These are phyloP conservation scores for sheep (Ovis aries) DNA, from an alignment of 2,113 vertebrate species.

Conservation along the genomic window DNA sequence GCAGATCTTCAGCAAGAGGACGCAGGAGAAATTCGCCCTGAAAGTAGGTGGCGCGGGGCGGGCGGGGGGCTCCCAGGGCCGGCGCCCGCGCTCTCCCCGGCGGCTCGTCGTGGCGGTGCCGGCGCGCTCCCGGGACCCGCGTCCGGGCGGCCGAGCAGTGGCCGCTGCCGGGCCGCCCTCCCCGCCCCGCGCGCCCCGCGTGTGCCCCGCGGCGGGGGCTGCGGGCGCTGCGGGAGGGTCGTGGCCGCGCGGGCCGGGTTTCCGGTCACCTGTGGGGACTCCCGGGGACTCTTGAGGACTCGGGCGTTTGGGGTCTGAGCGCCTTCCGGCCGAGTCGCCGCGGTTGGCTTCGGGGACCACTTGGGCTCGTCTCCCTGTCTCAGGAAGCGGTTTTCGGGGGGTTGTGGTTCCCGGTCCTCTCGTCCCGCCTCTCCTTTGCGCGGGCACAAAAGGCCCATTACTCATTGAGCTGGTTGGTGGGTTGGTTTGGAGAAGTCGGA, in stretches of 20 bases:
- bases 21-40: constrained; percentile 91
- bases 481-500: constrained; percentile 68
- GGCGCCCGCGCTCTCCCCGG: background rate
- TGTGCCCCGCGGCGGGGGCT: background rate
- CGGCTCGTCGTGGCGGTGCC: background rate
- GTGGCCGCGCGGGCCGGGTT: background rate
- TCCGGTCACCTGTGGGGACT: constrained; percentile 51
- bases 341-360: background rate
- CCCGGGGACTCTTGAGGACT: background rate
- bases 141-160: background rate
- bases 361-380: background rate
- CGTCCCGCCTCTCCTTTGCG: background rate
- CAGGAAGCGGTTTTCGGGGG: constrained; percentile 18
- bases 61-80: background rate
- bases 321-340: background rate
- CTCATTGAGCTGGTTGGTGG: constrained; percentile 65
- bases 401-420: background rate
- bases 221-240: background rate
- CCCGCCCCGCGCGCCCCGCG: too few species aligned
- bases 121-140: background rate
- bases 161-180: background rate
- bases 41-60: constrained; percentile 82
- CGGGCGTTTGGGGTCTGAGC: constrained; percentile 52
- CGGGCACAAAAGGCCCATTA: constrained; percentile 67
- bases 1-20: constrained; percentile 92